Conservation (phyloP, 2,888 invertebrate species). For the Dendrolimus pini region DNA sequence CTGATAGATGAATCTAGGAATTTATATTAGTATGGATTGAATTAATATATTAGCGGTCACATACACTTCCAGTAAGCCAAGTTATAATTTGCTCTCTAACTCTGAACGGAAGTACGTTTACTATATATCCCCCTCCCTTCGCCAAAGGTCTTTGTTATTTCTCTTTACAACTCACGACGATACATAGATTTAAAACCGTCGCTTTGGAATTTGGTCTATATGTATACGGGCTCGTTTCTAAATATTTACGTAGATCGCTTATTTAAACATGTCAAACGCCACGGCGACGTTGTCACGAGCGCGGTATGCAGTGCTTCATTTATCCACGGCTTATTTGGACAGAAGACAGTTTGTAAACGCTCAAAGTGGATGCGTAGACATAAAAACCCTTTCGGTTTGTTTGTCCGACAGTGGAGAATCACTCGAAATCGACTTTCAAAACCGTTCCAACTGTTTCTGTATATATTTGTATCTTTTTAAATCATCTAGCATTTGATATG, state of each 20-base stretch:
- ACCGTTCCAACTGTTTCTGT: constrained; percentile 8
- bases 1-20: no score
- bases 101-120: no score
- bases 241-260: constrained; percentile 27
- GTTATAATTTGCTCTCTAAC: no score
- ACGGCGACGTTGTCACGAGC: constrained; percentile 13
- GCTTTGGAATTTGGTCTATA: background rate
- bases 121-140: no score
- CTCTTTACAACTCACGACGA: no score
- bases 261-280: constrained; percentile 41
- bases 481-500: no score
- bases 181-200: background rate
- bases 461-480: background rate
- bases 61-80: no score
- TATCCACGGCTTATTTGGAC: constrained; percentile 30
- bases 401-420: constrained; percentile 12
- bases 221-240: constrained; percentile 5
- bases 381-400: constrained; percentile 15
- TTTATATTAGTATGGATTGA: no score
- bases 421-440: constrained; percentile 15
- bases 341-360: constrained; percentile 13
- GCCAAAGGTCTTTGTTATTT: no score
- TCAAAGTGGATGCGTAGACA: constrained; percentile 13
- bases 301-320: constrained; percentile 21
- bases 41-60: no score